Conservation (phyloP, 2,888 invertebrate genomes). For the Drosophila mimetica region DNA sequence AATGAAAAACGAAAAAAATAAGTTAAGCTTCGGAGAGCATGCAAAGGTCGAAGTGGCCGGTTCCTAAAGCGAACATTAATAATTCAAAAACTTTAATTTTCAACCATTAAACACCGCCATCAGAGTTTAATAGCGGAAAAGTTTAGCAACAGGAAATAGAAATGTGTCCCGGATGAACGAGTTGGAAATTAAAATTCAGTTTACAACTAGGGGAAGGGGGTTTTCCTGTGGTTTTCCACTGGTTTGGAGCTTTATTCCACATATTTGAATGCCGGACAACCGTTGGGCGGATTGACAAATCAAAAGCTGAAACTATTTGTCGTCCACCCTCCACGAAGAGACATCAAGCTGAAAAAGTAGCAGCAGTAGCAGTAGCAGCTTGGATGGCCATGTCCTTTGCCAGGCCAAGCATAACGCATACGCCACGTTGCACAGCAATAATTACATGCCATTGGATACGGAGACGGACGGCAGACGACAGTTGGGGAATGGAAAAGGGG, state of each 20-base stretch:
- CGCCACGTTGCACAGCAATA: slow-evolving; percentile 80
- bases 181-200: slow-evolving; percentile 32
- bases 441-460: slow-evolving; percentile 79
- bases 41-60: neutral
- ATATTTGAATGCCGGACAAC: slow-evolving; percentile 44
- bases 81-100: slow-evolving; percentile 26
- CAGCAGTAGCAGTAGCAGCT: slow-evolving; percentile 14
- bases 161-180: slow-evolving; percentile 33
- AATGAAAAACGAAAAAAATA: neutral
- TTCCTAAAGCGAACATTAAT: slow-evolving; percentile 8
- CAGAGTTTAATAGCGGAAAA: slow-evolving; percentile 22
- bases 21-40: neutral
- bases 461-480: slow-evolving; percentile 11
- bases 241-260: too few relatives aligned
- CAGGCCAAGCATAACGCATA: slow-evolving; percentile 76
- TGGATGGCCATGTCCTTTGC: slow-evolving; percentile 59
- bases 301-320: slow-evolving; percentile 61
- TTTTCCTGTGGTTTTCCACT: slow-evolving; percentile 19
- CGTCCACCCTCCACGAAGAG: slow-evolving; percentile 17
- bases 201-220: slow-evolving; percentile 8
- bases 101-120: slow-evolving; percentile 12
- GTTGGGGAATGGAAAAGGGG: neutral
- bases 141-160: slow-evolving; percentile 35
- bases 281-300: slow-evolving; percentile 56
- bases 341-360: slow-evolving; percentile 49